Conservation (phyloP, 2,797 vertebrate species). For the Tarsius wallacei region DNA sequence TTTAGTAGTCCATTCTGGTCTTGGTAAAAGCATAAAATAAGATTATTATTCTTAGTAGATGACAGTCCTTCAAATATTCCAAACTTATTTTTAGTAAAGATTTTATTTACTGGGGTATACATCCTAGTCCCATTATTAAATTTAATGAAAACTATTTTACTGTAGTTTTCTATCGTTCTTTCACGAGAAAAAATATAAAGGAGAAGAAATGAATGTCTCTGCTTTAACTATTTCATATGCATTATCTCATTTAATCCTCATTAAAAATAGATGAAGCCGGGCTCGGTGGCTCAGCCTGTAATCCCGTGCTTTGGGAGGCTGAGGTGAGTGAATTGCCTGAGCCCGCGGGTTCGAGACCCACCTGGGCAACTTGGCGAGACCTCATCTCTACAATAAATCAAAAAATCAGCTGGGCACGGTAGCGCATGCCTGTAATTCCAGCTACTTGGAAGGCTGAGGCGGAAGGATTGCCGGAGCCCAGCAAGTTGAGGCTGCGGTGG, state of each 20-base stretch:
- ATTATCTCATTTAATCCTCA: background rate
- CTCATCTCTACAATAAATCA: no score
- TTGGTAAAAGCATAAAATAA: background rate
- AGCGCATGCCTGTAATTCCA: no score
- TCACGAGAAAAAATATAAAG: background rate
- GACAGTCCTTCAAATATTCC: background rate
- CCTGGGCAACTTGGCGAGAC: no score
- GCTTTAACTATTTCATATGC: background rate
- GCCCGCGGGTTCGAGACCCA: no score
- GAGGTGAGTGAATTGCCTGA: no score
- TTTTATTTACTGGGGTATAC: constrained; percentile 28
- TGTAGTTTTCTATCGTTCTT: background rate
- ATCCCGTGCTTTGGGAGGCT: no score
- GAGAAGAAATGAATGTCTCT: background rate
- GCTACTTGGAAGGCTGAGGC: no score
- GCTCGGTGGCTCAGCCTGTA: no score
- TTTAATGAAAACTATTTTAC: background rate
- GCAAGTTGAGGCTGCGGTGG: no score
- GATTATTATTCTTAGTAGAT: background rate
- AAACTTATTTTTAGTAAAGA: constrained; percentile 10
- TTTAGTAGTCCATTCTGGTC: background rate
- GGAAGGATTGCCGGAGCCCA: no score
- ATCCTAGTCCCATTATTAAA: background rate
- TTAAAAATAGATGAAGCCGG: background rate
- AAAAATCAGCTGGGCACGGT: no score